Percentiles rank a stretch among this genome's conserved stretches.
Evolutionary conservation across 1,140 invertebrate species (phyloP).

Genomic region (Lasioglossum albipes): DNA sequence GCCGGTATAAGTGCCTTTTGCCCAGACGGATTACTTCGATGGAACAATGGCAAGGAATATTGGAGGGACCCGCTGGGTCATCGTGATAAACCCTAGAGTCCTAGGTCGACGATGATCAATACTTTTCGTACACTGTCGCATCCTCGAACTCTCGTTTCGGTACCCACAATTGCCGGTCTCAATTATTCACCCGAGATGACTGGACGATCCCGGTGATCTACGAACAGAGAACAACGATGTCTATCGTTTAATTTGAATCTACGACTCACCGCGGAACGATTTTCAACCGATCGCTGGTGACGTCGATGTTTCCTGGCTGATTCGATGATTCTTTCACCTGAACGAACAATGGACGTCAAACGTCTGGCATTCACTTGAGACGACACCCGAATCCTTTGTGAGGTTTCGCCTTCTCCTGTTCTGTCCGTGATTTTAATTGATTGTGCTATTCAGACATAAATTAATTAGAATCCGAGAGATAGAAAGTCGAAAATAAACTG

Average conservation of each 20-base stretch:
- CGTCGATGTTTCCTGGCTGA: slow-evolving; percentile 10
- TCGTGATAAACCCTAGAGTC: slow-evolving; percentile 44
- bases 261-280: slow-evolving; percentile 39
- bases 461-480: too few species aligned
- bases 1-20: neutral
- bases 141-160: slow-evolving; percentile 20
- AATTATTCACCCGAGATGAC: slow-evolving; percentile 59
- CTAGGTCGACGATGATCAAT: slow-evolving; percentile 57
- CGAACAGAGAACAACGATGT: slow-evolving; percentile 48
- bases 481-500: too few species aligned
- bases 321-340: slow-evolving; percentile 16
- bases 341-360: neutral
- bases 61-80: slow-evolving; percentile 39
- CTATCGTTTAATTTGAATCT: slow-evolving; percentile 55
- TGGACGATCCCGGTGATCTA: slow-evolving; percentile 37
- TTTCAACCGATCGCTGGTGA: slow-evolving; percentile 8
- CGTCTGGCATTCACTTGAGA: too few species aligned
- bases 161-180: slow-evolving; percentile 43
- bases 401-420: neutral
- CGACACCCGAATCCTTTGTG: too few species aligned
- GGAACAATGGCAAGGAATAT: slow-evolving; percentile 53
- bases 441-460: neutral
- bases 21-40: slow-evolving; percentile 36
- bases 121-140: slow-evolving; percentile 55
- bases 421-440: neutral